Base-by-base conservation (phyloP, 1,140 invertebrate genomes). In the Panonychus citri region DNA sequence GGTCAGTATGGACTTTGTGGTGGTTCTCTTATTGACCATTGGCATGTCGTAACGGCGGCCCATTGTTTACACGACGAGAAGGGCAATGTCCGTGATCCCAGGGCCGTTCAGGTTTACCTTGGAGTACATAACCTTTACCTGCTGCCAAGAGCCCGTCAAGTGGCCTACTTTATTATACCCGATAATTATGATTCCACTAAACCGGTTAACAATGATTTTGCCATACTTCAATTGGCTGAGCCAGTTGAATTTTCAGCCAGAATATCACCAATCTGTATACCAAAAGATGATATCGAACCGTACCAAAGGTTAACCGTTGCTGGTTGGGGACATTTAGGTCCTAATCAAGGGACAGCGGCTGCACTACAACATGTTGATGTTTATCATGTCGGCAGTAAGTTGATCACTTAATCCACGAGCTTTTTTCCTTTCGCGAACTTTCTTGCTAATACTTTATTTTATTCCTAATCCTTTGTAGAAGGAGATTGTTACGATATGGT, bases 151-250 rank as follows among this genome's bases (percentile, higher is more conserved):
- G 50, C 26, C 26, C 30, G 26, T 26, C 21, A 52, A 52, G 50
- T 52, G 21, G 30, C 26, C 26, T 30, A 52, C 19, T 52, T 52
- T 37, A 30, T 52, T 15, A 52, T 52, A 2, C 50, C 26, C n/a
- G 26, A 27, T 19, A 25, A 52, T 27, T 52, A 52, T 37, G 50
- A 52, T 52, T 24, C 50, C 10, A 13, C 50, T 52, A 37, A 52
- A n/a, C 50, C 50, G 26, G 50, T 46, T 46, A 52, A 37, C 15
- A 52, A 52, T 52, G 50, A 52, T 25, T 30, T 52, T 37, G 50
- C 50, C 50, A 52, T 52, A 52, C 50, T 52, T 52, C 26, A 30
- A 27, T 37, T 52, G 26, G 50, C 26, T 27, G 30, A 52, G 25
- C 26, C 26, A 37, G 50, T 37, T 27, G 26, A 27, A 25, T 52